Evolutionary conservation across 2,888 invertebrate species (phyloP), one percentile per base, ranked within the genome.

Genomic region (Drosophila mimica): DNA sequence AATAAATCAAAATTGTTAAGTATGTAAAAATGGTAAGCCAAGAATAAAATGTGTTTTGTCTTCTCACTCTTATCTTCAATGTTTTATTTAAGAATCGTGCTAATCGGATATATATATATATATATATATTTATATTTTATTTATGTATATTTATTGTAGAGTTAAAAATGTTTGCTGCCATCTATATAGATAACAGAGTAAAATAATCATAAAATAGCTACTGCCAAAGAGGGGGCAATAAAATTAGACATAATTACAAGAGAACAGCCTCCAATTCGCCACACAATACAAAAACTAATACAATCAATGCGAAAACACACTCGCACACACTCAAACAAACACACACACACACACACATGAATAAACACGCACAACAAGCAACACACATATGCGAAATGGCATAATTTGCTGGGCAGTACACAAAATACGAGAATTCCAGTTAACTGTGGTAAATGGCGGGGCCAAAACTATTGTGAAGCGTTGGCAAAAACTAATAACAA

Each of bases 231-330:
- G 62, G 25, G 56, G 64, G 73, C 76, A 82, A 80, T 89, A 78
- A 89, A 87, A 88, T 87, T 85, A 89, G 85, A 82, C 83, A 88
- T 87, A 87, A 87, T 87, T 89, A 89, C 85, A 81, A 81, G 64
- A 76, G 70, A 72, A 74, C 49, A 69, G 81, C 58, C 60, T 40
- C 33, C 64, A 70, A 49, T 56, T 57, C 57, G 46, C 51, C 40
- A 60, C 54, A 51, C 54, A 68, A 20, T 40, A 61, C 33, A 53
- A 59, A 56, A 43, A 72, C 40, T 51, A 77, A 74, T 74, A 77
- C 70, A 78, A 80, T 70, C 70, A 61, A 70, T 70, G 43, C 72
- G 64, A 13, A 52, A 49, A 63, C 57, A 61, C 60, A 70, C 48
- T 53, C 38, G 34, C n/a, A 51, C 60, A 62, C 38, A 54, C 49